Evolutionary conservation across 64 coral and sea anemone genomes (phyloP).

Genomic region (Porites lutea): DNA sequence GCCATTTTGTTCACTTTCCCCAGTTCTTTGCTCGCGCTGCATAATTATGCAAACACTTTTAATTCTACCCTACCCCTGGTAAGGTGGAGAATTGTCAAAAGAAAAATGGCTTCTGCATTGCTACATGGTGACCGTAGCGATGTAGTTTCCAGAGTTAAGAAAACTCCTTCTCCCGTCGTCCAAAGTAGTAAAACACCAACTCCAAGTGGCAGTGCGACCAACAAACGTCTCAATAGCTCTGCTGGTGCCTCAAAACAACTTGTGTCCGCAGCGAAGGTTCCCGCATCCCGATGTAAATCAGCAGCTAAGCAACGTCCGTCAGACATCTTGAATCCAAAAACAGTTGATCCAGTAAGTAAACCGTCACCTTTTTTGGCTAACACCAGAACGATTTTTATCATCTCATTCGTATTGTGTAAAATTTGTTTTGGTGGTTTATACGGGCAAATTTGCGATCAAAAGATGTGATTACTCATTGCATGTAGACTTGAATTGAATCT

Average conservation of each 20-base stretch:
- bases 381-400: too few species aligned
- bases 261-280: constrained; percentile 42
- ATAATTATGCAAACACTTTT: neutral
- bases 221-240: constrained; percentile 83
- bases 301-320: constrained; percentile 82
- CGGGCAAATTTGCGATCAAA: too few species aligned
- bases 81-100: neutral
- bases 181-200: constrained; percentile 48
- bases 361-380: too few species aligned
- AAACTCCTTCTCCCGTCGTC: constrained; percentile 62
- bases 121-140: constrained; percentile 64
- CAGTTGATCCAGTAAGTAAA: constrained; percentile 84
- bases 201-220: constrained; percentile 38
- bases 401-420: too few species aligned
- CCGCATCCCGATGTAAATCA: constrained; percentile 43
- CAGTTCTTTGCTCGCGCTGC: neutral
- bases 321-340: constrained; percentile 94
- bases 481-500: too few species aligned
- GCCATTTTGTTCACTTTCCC: neutral
- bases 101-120: constrained; percentile 50
- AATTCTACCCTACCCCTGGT: neutral
- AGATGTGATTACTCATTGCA: too few species aligned
- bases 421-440: too few species aligned
- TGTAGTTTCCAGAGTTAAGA: constrained; percentile 68
- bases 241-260: constrained; percentile 69